phyloP scores from a whole-genome alignment of 2,797 vertebrate genomes.

The Gymnodraco acuticeps region DNA sequence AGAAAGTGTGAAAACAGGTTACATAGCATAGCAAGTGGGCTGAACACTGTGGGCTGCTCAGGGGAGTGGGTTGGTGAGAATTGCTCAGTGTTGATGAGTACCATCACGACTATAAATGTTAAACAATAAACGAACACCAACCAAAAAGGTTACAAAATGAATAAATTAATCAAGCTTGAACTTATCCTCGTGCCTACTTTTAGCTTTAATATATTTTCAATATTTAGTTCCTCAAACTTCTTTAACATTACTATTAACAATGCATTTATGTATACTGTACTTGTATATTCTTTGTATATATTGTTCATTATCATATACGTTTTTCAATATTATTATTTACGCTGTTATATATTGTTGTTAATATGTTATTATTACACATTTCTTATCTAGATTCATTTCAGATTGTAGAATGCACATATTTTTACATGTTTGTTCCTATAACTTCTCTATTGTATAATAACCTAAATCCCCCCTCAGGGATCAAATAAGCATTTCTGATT shows the following conservation, averaged over 20 bases:
- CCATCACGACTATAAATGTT: constrained; percentile 29
- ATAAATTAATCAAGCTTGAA: background rate
- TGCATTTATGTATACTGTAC: too few species aligned
- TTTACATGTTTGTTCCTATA: too few species aligned
- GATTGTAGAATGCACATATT: too few species aligned
- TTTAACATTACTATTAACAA: background rate
- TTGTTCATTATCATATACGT: too few species aligned
- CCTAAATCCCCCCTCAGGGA: too few species aligned
- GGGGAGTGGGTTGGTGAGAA: constrained; percentile 40
- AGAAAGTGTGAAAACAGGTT: background rate
- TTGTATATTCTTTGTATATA: too few species aligned
- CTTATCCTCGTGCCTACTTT: background rate
- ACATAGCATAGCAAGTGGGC: background rate
- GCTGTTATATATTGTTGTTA: too few species aligned
- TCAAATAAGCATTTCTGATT: too few species aligned
- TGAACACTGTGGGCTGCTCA: background rate
- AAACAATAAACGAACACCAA: background rate
- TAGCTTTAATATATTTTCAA: background rate
- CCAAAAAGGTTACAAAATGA: background rate
- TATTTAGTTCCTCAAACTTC: background rate
- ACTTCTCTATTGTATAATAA: too few species aligned
- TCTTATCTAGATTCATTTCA: too few species aligned
- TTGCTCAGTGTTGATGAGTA: constrained; percentile 19
- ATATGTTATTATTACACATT: too few species aligned
- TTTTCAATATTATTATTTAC: too few species aligned